Evolutionary conservation across 2,797 vertebrate genomes (phyloP), one percentile per base, ranked within the genome.

Genomic region (Pogonophryne albipinna): DNA sequence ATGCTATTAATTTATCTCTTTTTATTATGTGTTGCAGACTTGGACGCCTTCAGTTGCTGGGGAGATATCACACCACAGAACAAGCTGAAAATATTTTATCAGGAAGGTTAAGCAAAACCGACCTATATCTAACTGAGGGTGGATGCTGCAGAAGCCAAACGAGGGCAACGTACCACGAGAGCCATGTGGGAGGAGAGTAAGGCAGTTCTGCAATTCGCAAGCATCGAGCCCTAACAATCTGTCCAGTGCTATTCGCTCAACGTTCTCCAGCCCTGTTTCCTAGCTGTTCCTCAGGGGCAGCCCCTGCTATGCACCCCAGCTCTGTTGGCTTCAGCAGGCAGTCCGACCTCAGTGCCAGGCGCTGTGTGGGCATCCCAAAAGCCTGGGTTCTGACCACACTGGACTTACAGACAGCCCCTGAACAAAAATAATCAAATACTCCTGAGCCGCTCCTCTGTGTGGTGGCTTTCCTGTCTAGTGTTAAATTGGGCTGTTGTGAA

Each of bases 161-260:
- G 46, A 76, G 79, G 78, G 71, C 74, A 83, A 76, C 65, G 31
- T 60, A 66, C 38, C 66, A 63, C 76, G 63, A 91, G 86, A 87
- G 91, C 87, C 92, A 95, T 95, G 95, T 92, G 91, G 94, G 91
- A 88, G 85, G 87, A 88, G 78, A 86, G 85, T 76, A 84, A 90
- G 74, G 85, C 71, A 57, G 74, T 80, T 87, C 88, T 83, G 82
- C 78, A 85, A 56, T 90, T 89, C 46, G 68, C 76, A 74, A 34
- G 50, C 71, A 81, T 80, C 82, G 66, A 86, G 81, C 76, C 87
- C 74, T 84, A 90, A 82, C 82, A 69, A 74, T 79, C 87, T 79
- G 77, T 90, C 62, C 59, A 83, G 79, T 91, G 89, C 90, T 83
- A 86, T 17, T 71, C 27, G 12, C 71, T 57, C 64, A 76, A 56